Evolutionary conservation across 1,140 invertebrate species (phyloP).

Genomic region (Platyura marginata): DNA sequence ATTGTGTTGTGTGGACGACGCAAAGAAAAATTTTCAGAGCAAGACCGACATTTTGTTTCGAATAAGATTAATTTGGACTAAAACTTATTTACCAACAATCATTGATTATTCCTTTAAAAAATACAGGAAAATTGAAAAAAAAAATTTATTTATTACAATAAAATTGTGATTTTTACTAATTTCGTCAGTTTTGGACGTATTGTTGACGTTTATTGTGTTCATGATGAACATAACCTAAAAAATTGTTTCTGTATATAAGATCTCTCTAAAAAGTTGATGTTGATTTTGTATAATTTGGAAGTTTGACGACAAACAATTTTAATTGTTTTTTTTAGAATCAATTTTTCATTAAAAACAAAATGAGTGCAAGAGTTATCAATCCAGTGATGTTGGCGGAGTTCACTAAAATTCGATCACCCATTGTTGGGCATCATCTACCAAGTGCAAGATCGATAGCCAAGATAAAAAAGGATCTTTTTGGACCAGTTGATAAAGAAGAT

Average conservation of each 20-base stretch:
- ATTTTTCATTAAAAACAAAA: too few relatives aligned
- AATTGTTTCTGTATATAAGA: background rate
- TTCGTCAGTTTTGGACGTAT: background rate
- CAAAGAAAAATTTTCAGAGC: too few relatives aligned
- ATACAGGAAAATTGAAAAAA: too few relatives aligned
- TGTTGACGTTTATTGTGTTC: background rate
- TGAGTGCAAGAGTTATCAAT: background rate
- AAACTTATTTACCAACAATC: too few relatives aligned
- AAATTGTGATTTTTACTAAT: too few relatives aligned
- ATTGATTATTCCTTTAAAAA: too few relatives aligned
- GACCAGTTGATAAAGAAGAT: background rate
- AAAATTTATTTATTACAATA: too few relatives aligned
- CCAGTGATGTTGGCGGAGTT: background rate
- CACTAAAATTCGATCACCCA: background rate
- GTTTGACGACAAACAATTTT: too few relatives aligned
- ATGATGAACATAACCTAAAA: background rate
- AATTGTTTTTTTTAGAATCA: too few relatives aligned
- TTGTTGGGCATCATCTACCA: background rate
- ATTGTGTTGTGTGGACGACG: too few relatives aligned
- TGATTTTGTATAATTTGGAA: background rate
- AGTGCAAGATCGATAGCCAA: background rate
- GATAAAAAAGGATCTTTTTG: background rate
- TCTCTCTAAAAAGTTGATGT: background rate
- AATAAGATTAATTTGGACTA: too few relatives aligned
- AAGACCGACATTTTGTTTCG: too few relatives aligned